These are phyloP conservation scores for Choloepus hoffmanni DNA, from an alignment of 2,113 vertebrate species.

Conservation along the genomic window DNA sequence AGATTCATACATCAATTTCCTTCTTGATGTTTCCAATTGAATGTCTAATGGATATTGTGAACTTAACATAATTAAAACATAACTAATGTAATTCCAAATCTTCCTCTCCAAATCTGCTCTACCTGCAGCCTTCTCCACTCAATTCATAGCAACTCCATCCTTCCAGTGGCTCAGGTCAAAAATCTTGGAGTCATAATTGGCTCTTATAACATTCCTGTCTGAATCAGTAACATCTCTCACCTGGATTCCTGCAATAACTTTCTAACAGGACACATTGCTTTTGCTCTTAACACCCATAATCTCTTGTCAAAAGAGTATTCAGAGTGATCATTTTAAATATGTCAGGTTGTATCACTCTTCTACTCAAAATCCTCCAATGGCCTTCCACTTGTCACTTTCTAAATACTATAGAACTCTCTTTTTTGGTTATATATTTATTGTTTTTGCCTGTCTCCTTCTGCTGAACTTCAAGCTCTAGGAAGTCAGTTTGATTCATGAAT, in stretches of 20 bases:
- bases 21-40: not conserved
- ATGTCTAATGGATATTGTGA: not conserved
- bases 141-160: no score
- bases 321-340: not conserved
- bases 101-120: not conserved
- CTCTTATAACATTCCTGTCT: not conserved
- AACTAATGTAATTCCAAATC: not conserved
- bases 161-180: not conserved
- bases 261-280: not conserved
- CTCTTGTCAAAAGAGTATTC: not conserved
- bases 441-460: not conserved
- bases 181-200: not conserved
- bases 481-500: constrained; percentile 2
- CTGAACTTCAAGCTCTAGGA: not conserved
- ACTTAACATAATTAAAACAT: not conserved
- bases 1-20: not conserved
- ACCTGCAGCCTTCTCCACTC: not conserved
- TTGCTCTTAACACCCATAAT: not conserved
- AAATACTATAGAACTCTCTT: not conserved
- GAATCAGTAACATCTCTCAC: not conserved
- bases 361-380: not conserved
- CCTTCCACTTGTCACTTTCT: not conserved
- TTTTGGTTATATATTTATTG: not conserved
- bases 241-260: not conserved
- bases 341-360: not conserved